These are phyloP conservation scores for Shargacucullia verbasci DNA, from an alignment of 2,888 invertebrate genomes.

Conservation along the genomic window DNA sequence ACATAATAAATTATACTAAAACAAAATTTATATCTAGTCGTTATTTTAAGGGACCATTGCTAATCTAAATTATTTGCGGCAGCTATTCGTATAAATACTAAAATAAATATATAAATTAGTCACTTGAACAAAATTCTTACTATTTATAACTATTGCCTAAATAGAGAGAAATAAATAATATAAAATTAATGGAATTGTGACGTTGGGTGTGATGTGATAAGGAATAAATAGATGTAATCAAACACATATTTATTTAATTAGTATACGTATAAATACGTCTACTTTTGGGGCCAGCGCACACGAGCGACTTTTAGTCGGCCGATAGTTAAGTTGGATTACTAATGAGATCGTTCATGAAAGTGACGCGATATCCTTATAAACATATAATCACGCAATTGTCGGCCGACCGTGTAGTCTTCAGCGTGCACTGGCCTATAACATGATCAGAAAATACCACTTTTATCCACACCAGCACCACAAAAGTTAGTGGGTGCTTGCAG, in stretches of 20 bases:
- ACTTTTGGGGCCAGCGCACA: too few species aligned
- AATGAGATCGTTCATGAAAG: too few species aligned
- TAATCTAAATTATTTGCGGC: constrained; percentile 48
- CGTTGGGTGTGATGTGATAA: background rate
- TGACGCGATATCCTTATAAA: too few species aligned
- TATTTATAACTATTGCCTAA: constrained; percentile 18
- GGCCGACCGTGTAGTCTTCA: too few species aligned
- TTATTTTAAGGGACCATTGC: constrained; percentile 62
- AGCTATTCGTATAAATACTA: constrained; percentile 21
- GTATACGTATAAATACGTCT: background rate
- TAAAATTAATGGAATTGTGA: constrained; percentile 14
- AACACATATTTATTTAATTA: constrained; percentile 16
- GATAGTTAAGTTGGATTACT: too few species aligned
- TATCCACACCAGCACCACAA: too few species aligned
- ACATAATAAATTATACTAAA: constrained; percentile 10
- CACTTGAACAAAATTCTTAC: constrained; percentile 5
- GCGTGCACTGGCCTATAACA: too few species aligned
- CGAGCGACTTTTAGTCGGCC: too few species aligned
- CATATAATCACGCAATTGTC: too few species aligned
- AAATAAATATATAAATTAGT: constrained; percentile 18
- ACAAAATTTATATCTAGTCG: constrained; percentile 34
- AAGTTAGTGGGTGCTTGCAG: too few species aligned
- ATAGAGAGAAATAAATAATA: background rate
- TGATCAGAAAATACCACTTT: too few species aligned
- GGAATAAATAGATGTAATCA: background rate